A percentile compares a stretch with the other conserved stretches of the same genome.
Evolutionary conservation across 2,888 invertebrate species (phyloP).

Genomic region (Brachyptera risi): DNA sequence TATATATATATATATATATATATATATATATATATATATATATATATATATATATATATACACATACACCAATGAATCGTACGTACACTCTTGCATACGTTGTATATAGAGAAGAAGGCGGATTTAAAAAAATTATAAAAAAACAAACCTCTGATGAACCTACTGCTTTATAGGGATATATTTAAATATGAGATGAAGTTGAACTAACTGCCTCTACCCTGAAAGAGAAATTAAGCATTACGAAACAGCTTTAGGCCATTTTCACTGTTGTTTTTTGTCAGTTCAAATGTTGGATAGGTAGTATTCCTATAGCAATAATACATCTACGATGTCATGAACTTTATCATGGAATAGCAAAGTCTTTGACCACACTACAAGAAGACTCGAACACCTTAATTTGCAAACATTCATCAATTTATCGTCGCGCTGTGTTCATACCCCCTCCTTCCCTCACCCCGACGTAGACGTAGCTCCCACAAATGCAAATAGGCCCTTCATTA

Average conservation of each 20-base stretch:
- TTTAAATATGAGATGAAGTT: conserved; percentile 14
- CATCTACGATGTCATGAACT: neutral
- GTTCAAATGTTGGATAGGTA: neutral
- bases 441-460: neutral
- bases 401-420: conserved; percentile 32
- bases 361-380: conserved; percentile 23
- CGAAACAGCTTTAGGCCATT: conserved; percentile 1
- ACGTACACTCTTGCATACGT: neutral
- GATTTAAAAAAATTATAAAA: conserved; percentile 7
- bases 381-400: conserved; percentile 27
- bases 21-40: no score
- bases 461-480: conserved; percentile 16
- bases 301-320: neutral
- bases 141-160: conserved; percentile 3
- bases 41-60: no score
- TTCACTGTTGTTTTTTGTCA: conserved; percentile 10
- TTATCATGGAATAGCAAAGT: conserved; percentile 1
- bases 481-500: conserved; percentile 30
- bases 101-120: neutral
- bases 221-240: conserved; percentile 14
- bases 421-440: conserved; percentile 2
- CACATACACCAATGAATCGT: no score
- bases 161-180: no score
- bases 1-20: no score
- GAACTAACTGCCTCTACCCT: conserved; percentile 12